Percentiles rank a stretch among this genome's conserved stretches.
Evolutionary conservation across 2,797 vertebrate genomes (phyloP).

Genomic region (Sebastes goodei): DNA sequence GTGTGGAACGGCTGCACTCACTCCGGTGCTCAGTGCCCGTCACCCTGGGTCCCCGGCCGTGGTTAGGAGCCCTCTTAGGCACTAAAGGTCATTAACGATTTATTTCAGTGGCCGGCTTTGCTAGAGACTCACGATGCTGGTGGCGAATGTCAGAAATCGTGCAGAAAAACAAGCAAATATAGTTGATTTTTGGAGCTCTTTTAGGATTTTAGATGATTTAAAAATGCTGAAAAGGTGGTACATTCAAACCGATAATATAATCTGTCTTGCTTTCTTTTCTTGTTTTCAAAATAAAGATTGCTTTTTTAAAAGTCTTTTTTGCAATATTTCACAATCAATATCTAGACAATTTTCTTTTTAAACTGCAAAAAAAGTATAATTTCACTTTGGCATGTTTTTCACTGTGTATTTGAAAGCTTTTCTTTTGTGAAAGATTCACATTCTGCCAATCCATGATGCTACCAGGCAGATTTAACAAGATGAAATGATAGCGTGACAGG

Average conservation of each 20-base stretch:
- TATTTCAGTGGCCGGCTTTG: constrained; percentile 33
- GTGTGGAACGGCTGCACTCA: constrained; percentile 45
- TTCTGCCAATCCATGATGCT: neutral
- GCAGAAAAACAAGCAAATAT: constrained; percentile 3
- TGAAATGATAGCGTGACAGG: neutral
- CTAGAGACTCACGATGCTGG: constrained; percentile 9
- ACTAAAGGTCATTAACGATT: constrained; percentile 56
- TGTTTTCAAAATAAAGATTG: neutral
- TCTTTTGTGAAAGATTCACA: neutral
- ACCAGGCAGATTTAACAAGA: constrained; percentile 13
- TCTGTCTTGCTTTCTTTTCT: neutral
- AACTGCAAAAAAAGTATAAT: neutral
- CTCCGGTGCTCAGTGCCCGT: constrained; percentile 41
- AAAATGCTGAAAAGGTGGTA: neutral
- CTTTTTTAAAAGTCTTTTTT: no score
- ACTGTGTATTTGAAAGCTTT: neutral
- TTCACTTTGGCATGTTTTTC: neutral
- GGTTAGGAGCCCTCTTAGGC: constrained; percentile 40
- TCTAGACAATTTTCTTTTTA: neutral
- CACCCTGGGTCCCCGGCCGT: constrained; percentile 7
- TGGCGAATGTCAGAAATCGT: constrained; percentile 13
- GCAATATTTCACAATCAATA: neutral
- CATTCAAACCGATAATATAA: neutral
- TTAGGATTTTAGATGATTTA: neutral
- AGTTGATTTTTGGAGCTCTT: neutral